Evolutionary conservation across 2,888 invertebrate species (phyloP).

Genomic region (Cremastobaeus sp.): DNA sequence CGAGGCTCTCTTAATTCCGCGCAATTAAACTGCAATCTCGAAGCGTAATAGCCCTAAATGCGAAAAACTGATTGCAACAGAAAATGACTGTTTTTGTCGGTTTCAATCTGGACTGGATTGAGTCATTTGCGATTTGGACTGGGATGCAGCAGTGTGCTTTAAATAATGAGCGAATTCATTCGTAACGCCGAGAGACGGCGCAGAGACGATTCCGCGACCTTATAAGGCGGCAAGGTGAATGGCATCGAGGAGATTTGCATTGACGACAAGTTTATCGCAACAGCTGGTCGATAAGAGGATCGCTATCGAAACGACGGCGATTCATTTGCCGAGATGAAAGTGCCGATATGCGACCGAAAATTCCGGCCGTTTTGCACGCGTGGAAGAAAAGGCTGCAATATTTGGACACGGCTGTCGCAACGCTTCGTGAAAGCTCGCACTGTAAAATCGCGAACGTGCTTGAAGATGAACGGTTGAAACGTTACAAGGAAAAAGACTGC

Average conservation of each 20-base stretch:
- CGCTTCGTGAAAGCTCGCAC: conserved; percentile 1
- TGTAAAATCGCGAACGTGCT: neutral
- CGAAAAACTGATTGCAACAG: too few species aligned
- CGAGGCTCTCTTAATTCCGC: too few species aligned
- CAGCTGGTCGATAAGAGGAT: conserved; percentile 36
- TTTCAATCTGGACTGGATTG: too few species aligned
- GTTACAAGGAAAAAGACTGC: neutral
- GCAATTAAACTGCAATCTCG: too few species aligned
- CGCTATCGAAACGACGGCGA: conserved; percentile 25
- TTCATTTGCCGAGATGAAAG: conserved; percentile 34
- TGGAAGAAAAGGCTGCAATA: conserved; percentile 18
- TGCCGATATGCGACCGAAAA: neutral
- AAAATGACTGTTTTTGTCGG: too few species aligned
- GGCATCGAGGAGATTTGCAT: conserved; percentile 52
- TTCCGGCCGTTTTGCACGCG: too few species aligned
- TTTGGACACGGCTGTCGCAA: conserved; percentile 14
- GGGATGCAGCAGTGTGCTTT: too few species aligned
- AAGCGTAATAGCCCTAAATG: too few species aligned
- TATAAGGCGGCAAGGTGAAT: conserved; percentile 55
- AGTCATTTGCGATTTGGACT: too few species aligned
- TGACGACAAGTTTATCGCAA: conserved; percentile 52
- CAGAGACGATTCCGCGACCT: conserved; percentile 29
- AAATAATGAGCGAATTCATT: conserved; percentile 23
- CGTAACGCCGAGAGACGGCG: conserved; percentile 40
- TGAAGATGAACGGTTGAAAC: too few species aligned